A percentile compares a stretch with the other conserved stretches of the same genome.
These are phyloP conservation scores for Atractosteus spatula DNA, from an alignment of 2,113 vertebrate genomes.

Conservation along the genomic window DNA sequence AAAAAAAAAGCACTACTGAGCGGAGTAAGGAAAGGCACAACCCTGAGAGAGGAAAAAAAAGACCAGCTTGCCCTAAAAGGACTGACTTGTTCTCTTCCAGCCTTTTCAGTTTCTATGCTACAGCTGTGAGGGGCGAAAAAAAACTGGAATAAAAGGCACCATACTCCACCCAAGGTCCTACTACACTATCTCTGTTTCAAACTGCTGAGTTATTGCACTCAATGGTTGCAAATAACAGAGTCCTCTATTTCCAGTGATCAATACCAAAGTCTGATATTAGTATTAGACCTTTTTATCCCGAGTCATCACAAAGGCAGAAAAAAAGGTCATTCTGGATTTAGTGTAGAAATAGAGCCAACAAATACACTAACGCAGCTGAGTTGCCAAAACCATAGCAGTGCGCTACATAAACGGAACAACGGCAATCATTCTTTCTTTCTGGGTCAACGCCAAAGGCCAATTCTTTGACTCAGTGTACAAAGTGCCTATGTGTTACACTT, in stretches of 20 bases:
- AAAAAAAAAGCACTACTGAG: constrained; percentile 1
- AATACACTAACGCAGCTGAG: constrained; percentile 40
- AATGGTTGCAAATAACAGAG: constrained; percentile 42
- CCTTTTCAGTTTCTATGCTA: constrained; percentile 44
- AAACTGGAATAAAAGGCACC: constrained; percentile 44
- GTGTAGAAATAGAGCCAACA: constrained; percentile 42
- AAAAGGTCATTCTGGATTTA: constrained; percentile 45
- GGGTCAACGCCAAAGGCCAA: constrained; percentile 45
- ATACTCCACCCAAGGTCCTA: constrained; percentile 38
- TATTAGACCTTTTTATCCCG: constrained; percentile 28
- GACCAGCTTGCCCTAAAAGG: constrained; percentile 42
- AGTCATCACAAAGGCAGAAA: constrained; percentile 36
- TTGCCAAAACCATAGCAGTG: constrained; percentile 45
- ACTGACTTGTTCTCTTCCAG: constrained; percentile 42
- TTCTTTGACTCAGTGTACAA: constrained; percentile 44
- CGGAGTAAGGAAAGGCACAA: constrained; percentile 39
- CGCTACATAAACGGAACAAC: constrained; percentile 51
- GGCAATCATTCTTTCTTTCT: constrained; percentile 54
- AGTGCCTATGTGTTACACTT: constrained; percentile 45
- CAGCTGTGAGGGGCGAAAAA: constrained; percentile 31
- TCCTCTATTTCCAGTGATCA: constrained; percentile 50
- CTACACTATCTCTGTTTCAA: constrained; percentile 31
- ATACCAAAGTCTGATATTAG: constrained; percentile 36
- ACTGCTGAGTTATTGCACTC: constrained; percentile 23
- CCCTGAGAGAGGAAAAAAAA: constrained; percentile 45